phyloP scores from a whole-genome alignment of 2,888 invertebrate genomes.

The Tiliacea citrago region DNA sequence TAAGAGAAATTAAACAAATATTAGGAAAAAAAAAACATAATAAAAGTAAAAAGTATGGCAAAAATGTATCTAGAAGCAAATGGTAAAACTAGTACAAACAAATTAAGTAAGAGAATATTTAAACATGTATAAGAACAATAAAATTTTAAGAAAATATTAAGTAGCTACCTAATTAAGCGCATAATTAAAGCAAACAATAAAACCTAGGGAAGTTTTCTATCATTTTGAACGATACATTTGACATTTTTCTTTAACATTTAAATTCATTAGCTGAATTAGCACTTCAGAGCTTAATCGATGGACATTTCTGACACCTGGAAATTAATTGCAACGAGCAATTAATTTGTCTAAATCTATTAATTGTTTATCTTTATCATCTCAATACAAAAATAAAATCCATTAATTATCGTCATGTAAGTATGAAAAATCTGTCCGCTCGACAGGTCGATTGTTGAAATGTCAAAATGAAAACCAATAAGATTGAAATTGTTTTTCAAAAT shows the following conservation, averaged over 20 bases:
- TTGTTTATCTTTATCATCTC: not conserved
- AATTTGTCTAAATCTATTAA: no score
- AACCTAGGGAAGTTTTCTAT: not conserved
- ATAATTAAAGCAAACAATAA: not conserved
- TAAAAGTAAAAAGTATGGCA: conserved; percentile 28
- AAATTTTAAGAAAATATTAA: not conserved
- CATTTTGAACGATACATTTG: not conserved
- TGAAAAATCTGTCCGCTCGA: not conserved
- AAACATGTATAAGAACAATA: not conserved
- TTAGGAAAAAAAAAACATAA: conserved; percentile 58
- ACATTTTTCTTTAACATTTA: not conserved
- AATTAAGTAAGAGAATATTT: not conserved
- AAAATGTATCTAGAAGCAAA: not conserved
- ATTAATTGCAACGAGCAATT: no score
- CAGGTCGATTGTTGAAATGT: not conserved
- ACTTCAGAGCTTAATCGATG: not conserved
- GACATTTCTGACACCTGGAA: not conserved
- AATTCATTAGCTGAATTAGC: not conserved
- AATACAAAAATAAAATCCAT: no score
- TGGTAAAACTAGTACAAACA: not conserved
- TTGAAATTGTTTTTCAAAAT: not conserved
- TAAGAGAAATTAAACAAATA: conserved; percentile 75
- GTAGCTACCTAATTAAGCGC: not conserved
- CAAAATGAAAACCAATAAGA: not conserved
- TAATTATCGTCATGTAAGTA: no score